Percentiles rank a stretch among this genome's conserved stretches.
phyloP scores from a whole-genome alignment of 2,113 vertebrate genomes.

The Piliocolobus tephrosceles region DNA sequence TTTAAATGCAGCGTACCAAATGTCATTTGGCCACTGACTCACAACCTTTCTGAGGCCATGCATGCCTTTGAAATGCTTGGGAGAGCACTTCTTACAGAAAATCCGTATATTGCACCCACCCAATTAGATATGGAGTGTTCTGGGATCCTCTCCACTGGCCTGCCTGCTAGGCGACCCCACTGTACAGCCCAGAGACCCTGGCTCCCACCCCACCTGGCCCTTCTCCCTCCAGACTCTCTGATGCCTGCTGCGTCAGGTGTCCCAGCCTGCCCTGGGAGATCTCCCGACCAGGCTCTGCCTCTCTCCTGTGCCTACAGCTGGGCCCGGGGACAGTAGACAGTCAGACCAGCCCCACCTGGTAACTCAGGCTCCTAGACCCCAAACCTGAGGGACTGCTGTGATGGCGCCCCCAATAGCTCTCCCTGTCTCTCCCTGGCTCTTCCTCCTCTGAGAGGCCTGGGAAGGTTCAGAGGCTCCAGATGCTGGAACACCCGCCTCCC shows the following conservation, averaged over 20 bases:
- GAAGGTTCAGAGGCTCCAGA: background rate
- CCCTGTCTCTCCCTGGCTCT: background rate
- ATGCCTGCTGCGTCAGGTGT: background rate
- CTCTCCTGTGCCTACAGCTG: background rate
- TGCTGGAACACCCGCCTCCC: background rate
- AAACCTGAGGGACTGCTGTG: rapidly evolving
- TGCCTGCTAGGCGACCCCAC: background rate
- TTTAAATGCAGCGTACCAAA: background rate
- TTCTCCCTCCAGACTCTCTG: background rate
- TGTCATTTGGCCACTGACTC: background rate
- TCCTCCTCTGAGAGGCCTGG: background rate
- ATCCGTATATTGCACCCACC: background rate
- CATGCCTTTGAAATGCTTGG: background rate
- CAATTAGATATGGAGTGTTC: background rate
- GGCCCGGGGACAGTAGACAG: background rate
- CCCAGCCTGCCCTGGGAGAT: background rate
- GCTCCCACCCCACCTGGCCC: background rate
- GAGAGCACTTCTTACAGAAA: background rate
- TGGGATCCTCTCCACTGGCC: background rate
- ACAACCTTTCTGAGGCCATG: background rate
- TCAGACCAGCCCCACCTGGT: background rate
- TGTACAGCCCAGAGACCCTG: background rate
- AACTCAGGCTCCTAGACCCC: background rate
- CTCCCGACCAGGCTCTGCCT: background rate
- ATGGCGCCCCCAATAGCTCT: background rate